These are phyloP conservation scores for Eupithecia inturbata DNA, from an alignment of 2,888 invertebrate species.

Conservation along the genomic window DNA sequence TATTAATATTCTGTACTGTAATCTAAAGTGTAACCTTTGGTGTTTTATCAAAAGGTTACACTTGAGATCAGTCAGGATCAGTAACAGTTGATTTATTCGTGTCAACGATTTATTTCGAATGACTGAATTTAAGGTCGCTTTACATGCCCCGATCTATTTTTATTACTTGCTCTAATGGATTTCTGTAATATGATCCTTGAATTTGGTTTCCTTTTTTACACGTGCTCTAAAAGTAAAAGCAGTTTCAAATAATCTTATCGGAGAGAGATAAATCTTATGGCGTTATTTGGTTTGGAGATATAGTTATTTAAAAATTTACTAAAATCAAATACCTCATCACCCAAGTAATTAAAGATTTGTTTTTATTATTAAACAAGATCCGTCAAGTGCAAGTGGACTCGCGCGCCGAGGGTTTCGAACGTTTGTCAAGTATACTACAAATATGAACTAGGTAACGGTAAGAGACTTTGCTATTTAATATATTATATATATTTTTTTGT, in stretches of 20 bases:
- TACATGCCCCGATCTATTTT: conserved; percentile 70
- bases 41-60: no score
- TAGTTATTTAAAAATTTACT: not conserved
- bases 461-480: no score
- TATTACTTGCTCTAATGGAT: conserved; percentile 80
- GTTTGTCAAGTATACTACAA: no score
- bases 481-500: no score
- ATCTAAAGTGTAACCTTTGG: conserved; percentile 11
- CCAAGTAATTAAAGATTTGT: no score
- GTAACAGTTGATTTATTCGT: conserved; percentile 43
- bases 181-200: conserved; percentile 80
- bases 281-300: conserved; percentile 18
- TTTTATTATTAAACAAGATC: no score
- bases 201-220: conserved; percentile 72
- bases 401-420: no score
- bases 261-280: conserved; percentile 56
- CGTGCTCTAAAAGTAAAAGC: conserved; percentile 54
- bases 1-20: not conserved
- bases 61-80: conserved; percentile 49
- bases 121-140: conserved; percentile 67
- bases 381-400: no score
- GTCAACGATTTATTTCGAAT: conserved; percentile 69
- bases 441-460: no score
- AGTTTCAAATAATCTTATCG: conserved; percentile 53
- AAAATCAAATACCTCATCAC: no score